Base-by-base conservation (phyloP, 2,888 invertebrate genomes). In the Rhagophthalmus giganteus region DNA sequence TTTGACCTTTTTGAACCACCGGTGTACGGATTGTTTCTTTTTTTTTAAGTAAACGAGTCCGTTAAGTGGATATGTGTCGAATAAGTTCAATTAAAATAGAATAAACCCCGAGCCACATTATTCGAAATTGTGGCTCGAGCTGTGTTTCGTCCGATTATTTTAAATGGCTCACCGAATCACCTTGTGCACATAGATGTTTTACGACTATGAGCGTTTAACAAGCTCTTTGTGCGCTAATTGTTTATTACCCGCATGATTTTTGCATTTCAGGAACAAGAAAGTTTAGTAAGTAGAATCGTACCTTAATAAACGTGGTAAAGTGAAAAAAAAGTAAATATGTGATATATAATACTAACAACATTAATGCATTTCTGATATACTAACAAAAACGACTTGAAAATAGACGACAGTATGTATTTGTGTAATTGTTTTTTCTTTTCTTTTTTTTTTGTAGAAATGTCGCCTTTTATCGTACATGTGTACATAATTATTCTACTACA, bases 191-290 rank as follows among this genome's bases (percentile, higher is more conserved):
- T n/a, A n/a, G n/a, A n/a, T n/a, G n/a, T n/a, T n/a, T n/a, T n/a
- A n/a, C n/a, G n/a, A n/a, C n/a, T 20, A 7, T 20, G 7, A 39
- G 7, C 28, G 15, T 28, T 28, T 9, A 27, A 3, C 15, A 9
- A 16, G 8, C 16, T 39, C n/a, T 14, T 28, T 40, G 39, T 46
- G 30, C 15, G 33, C 24, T 8, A 30, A 46, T 11, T 30, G 40
- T 31, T 37, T 15, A 44, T 54, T 46, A 69, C 63, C 60, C 66
- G 69, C 68, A 66, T 69, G 58, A 63, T 68, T 72, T 74, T 69
- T 72, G 69, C 68, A 68, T 82, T 82, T 74, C 83, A 84, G 83
- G 82, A 78, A 69, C 79, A 80, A 78, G 82, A 82, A 69, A 80
- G 78, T 72, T 78, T 84, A 79, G 84, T 84, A 82, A 83, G 84